Base-by-base conservation (phyloP, 2,797 vertebrate genomes). In the Coregonus ussuriensis region DNA sequence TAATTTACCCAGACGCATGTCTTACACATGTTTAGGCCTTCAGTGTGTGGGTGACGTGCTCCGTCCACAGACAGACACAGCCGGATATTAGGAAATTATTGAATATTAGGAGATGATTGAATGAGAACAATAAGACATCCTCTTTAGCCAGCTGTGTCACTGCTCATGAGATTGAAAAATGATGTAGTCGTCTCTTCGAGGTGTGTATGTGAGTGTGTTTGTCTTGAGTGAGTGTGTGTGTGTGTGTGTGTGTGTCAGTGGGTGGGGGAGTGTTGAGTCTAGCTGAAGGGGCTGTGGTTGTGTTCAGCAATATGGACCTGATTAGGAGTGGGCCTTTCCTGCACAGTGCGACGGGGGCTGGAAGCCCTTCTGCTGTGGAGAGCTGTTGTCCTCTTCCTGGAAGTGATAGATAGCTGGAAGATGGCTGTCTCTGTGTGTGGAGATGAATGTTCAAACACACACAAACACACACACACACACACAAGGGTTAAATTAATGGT, bases 231-330 rank as follows among this genome's bases (percentile, higher is more conserved):
- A 31, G 67, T 77, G 71, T 53, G 63, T 31, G 51, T 59, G 41
- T 68, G 52, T 35, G 72, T 51, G 37, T 72, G 52, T 78, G 67
- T 69, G 62, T 67, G 74, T 80, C 56, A 68, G 81, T 53, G 66
- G 73, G 82, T 76, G 77, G 74, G 76, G 33, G 65, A 68, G 72
- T 84, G 75, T 84, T 75, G 79, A 79, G 79, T 82, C 75, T 76
- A 79, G 76, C 81, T 81, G 79, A 80, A 37, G 18, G 51, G 63
- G 14, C 5, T 15, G 59, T 33, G 56, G 76, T 62, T 71, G 68
- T 82, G 77, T 66, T 72, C 74, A 79, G 72, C 89, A 92, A 89
- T 87, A 84, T 89, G 92, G 86, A 81, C 71, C 84, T 89, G 29
- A 91, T 92, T 90, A 91, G 79, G 56, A 81, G 54, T 0, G 79